Conservation (phyloP, 2,113 vertebrate genomes). For the Alexandromys fortis region DNA sequence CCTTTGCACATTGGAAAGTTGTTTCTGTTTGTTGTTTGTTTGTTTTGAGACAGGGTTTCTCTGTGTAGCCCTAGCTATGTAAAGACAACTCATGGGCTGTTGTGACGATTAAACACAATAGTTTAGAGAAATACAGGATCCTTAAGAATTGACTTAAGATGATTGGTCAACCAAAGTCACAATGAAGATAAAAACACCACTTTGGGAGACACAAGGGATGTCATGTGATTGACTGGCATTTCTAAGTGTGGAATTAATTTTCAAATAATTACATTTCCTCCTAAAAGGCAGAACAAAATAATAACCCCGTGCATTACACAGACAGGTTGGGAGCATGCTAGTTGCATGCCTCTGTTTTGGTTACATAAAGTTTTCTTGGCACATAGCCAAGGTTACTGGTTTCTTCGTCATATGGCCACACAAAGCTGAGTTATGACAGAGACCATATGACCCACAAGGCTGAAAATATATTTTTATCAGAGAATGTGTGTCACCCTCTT, state of each 20-base stretch:
- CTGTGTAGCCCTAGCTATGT: background rate
- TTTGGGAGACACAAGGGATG: background rate
- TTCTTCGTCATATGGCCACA: background rate
- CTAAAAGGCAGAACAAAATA: background rate
- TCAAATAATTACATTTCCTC: background rate
- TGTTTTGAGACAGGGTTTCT: background rate
- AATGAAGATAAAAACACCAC: background rate
- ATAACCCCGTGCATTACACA: background rate
- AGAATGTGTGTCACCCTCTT: background rate
- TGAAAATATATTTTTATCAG: slow-evolving; percentile 12
- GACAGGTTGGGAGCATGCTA: background rate
- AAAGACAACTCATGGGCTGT: background rate
- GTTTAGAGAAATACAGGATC: background rate
- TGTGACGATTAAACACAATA: background rate
- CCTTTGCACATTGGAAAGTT: background rate
- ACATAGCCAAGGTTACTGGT: background rate
- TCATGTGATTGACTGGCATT: background rate
- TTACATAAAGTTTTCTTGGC: background rate
- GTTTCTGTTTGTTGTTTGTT: background rate
- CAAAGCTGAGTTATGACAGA: slow-evolving; percentile 35
- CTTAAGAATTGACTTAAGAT: background rate
- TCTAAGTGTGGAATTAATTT: background rate
- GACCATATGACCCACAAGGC: background rate
- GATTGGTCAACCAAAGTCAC: background rate
- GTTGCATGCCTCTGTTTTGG: background rate